Conservation (phyloP, 2,797 vertebrate species). For the Miichthys miiuy region DNA sequence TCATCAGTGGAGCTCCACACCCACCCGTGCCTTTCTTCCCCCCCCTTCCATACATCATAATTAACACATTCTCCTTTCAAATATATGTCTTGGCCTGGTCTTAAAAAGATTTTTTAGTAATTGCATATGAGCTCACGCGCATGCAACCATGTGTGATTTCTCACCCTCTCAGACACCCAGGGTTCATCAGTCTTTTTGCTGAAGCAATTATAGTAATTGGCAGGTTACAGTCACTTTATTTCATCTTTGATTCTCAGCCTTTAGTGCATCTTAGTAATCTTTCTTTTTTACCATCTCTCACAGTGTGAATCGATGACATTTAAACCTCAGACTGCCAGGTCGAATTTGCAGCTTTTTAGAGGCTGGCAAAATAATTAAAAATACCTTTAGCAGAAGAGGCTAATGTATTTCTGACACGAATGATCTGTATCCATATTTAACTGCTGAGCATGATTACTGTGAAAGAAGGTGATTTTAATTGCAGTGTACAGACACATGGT, state of each 20-base stretch:
- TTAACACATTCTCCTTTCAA: slow-evolving; percentile 47
- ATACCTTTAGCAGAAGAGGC: slow-evolving; percentile 2
- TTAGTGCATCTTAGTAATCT: not conserved
- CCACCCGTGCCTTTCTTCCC: not conserved
- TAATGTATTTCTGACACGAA: slow-evolving; percentile 20
- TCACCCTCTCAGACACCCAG: slow-evolving; percentile 17
- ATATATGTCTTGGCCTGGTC: slow-evolving; percentile 25
- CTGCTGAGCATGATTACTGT: slow-evolving; percentile 25
- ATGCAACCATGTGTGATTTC: slow-evolving; percentile 6
- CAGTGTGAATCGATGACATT: slow-evolving; percentile 18
- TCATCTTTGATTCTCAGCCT: slow-evolving; percentile 37
- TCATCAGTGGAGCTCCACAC: slow-evolving; percentile 27
- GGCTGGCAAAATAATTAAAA: slow-evolving; percentile 30
- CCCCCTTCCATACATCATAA: slow-evolving; percentile 32
- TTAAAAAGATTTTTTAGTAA: slow-evolving; percentile 19
- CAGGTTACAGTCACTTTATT: slow-evolving; percentile 37
- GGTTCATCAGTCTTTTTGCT: slow-evolving; percentile 36
- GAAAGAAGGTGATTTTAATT: slow-evolving; percentile 66
- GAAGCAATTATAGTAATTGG: slow-evolving; percentile 63
- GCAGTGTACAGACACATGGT: slow-evolving; percentile 50
- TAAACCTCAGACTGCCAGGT: slow-evolving; percentile 3
- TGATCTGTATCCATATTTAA: slow-evolving; percentile 20
- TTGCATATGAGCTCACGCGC: slow-evolving; percentile 6
- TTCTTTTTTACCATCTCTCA: not conserved
- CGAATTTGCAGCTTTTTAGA: slow-evolving; percentile 7